Percentiles rank a stretch among this genome's conserved stretches.
Conservation (phyloP, 2,888 invertebrate species). For the Drosophila hamatofila region DNA sequence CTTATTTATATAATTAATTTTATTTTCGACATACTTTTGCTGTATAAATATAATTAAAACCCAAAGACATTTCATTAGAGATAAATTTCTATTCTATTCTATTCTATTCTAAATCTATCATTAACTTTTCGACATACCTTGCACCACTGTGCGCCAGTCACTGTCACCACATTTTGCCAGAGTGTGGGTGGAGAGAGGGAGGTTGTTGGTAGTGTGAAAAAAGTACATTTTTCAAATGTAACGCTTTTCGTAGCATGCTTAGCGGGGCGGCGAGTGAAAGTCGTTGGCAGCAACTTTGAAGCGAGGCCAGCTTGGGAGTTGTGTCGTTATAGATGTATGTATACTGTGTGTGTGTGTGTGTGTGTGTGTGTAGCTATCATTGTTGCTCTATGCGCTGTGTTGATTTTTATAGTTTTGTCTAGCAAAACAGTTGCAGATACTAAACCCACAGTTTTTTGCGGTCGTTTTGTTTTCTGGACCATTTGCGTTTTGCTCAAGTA, state of each 20-base stretch:
- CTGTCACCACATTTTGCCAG: slow-evolving; percentile 10
- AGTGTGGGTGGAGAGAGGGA: background rate
- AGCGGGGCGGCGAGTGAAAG: slow-evolving; percentile 69
- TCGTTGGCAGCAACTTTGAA: slow-evolving; percentile 45
- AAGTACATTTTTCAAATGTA: slow-evolving; percentile 83
- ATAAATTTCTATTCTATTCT: background rate
- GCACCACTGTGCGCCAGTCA: slow-evolving; percentile 27
- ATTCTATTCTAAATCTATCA: background rate
- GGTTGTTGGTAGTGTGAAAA: slow-evolving; percentile 47
- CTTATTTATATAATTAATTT: no score
- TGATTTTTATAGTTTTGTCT: slow-evolving; percentile 74
- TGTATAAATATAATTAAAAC: background rate
- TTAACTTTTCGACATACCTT: background rate
- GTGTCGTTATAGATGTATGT: background rate
- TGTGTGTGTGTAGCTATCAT: slow-evolving; percentile 41
- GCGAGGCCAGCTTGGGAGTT: slow-evolving; percentile 11
- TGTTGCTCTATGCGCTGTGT: slow-evolving; percentile 57
- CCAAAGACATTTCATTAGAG: no score
- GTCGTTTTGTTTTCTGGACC: slow-evolving; percentile 83
- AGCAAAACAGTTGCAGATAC: slow-evolving; percentile 55
- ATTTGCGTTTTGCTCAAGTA: slow-evolving; percentile 67
- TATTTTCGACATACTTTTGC: no score
- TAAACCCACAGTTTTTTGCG: slow-evolving; percentile 60
- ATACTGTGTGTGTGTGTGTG: background rate
- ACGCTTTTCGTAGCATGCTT: slow-evolving; percentile 67